These are phyloP conservation scores for Apamea sordens DNA, from an alignment of 2,888 invertebrate genomes.

Conservation along the genomic window DNA sequence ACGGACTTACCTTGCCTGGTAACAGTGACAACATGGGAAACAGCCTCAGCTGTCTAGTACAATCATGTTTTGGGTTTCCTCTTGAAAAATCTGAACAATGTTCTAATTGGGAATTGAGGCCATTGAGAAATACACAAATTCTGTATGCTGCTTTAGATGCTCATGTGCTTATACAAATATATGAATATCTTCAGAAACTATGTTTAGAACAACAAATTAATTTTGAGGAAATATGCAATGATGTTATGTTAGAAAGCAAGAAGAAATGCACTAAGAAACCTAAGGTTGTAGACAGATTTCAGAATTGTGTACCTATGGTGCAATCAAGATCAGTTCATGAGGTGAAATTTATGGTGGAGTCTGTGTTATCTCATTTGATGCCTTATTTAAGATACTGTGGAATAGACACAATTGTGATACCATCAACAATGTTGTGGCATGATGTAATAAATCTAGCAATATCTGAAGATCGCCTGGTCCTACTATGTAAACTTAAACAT, in stretches of 20 bases:
- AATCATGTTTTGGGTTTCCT: conserved; percentile 93
- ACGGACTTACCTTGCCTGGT: conserved; percentile 80
- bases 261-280: conserved; percentile 85
- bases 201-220: conserved; percentile 88
- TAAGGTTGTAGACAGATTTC: conserved; percentile 77
- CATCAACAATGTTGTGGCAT: conserved; percentile 89
- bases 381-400: conserved; percentile 86
- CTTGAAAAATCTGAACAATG: conserved; percentile 97
- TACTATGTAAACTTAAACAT: conserved; percentile 83
- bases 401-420: conserved; percentile 91
- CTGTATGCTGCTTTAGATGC: conserved; percentile 97
- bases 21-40: conserved; percentile 89
- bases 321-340: conserved; percentile 73
- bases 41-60: conserved; percentile 93
- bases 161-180: conserved; percentile 95
- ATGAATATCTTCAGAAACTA: conserved; percentile 90
- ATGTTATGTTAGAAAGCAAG: conserved; percentile 90
- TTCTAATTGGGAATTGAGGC: conserved; percentile 97
- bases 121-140: conserved; percentile 94
- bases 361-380: conserved; percentile 77
- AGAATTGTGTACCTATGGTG: conserved; percentile 65
- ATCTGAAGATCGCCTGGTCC: conserved; percentile 80
- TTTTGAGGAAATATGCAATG: conserved; percentile 92
- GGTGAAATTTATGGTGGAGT: conserved; percentile 81
- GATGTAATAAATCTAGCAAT: conserved; percentile 83